Conservation (phyloP, 2,888 invertebrate species). For the Chaetogeoica ovagalla region DNA sequence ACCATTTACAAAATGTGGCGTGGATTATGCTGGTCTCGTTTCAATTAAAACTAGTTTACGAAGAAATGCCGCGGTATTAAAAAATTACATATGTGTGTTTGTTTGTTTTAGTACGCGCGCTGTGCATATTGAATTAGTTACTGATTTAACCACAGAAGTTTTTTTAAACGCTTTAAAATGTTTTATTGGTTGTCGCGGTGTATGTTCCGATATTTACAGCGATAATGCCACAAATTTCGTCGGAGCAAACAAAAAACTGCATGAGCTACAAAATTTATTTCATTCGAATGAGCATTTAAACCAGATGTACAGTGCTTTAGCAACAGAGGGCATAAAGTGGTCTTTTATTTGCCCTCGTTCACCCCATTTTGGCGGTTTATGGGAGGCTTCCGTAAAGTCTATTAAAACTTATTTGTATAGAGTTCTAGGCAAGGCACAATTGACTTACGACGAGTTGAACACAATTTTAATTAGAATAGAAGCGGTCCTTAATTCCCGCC, state of each 20-base stretch:
- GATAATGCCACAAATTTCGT: constrained; percentile 18
- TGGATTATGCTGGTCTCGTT: too few relatives aligned
- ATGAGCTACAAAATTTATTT: not conserved
- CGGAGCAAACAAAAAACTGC: not conserved
- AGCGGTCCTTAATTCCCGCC: not conserved
- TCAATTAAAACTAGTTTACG: too few relatives aligned
- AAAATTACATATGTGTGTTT: not conserved
- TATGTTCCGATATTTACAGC: not conserved
- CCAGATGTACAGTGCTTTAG: not conserved
- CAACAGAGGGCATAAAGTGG: not conserved
- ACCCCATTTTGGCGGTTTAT: not conserved
- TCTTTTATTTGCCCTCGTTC: not conserved
- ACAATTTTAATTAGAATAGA: not conserved
- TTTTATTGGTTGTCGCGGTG: too few relatives aligned
- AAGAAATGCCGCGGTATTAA: not conserved
- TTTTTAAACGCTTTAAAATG: too few relatives aligned
- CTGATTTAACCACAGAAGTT: too few relatives aligned
- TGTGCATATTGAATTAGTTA: too few relatives aligned
- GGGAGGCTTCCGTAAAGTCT: not conserved
- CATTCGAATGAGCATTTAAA: not conserved
- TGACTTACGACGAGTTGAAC: not conserved
- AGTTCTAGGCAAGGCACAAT: not conserved
- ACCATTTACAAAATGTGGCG: too few relatives aligned
- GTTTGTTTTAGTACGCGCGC: not conserved
- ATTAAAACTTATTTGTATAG: not conserved